Evolutionary conservation across 2,797 vertebrate species (phyloP), one percentile per base, ranked within the genome.

Genomic region (Poecile montanus): DNA sequence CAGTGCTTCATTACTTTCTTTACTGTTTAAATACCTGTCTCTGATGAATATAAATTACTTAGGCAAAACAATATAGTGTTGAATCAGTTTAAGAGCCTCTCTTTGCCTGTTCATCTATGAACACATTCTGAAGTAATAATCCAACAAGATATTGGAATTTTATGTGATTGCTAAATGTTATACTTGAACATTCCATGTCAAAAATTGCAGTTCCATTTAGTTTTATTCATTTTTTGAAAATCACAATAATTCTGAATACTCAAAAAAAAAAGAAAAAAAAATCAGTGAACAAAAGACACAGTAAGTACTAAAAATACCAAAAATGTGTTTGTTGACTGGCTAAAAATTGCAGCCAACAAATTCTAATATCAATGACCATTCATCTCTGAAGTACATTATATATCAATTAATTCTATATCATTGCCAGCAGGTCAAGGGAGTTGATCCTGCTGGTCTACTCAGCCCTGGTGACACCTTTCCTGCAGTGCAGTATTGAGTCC

Each of bases 31-130:
- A 97, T 97, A 96, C 50, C 58, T 95, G 76, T 27, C 93, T 93
- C 70, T 93, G 93, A 96, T 97, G 88, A 97, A 96, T 96, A 97
- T 91, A 96, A 97, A 97, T 97, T 94, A 93, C 36, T 90, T 71
- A 82, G 21, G 29, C 50, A 74, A 95, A 96, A 90, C 34, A 89
- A 91, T 81, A 34, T 10, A 74, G 19, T 80, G 93, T 93, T 92
- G 77, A 89, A 95, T 81, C 44, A 85, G 54, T 94, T 96, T 61
- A 85, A 74, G 42, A 56, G 30, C 42, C 32, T 81, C 12, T 93
- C 25, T 82, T 51, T 95, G 65, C 72, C 75, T 67, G 20, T 81
- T 88, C 30, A 68, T 62, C 51, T 90, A 90, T 62, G 60, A 93
- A 91, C 68, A 81, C 20, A 85, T 94, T 78, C 51, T 78, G 88